Evolutionary conservation across 2,888 invertebrate genomes (phyloP), one percentile per base, ranked within the genome.

Genomic region (Troides helena): DNA sequence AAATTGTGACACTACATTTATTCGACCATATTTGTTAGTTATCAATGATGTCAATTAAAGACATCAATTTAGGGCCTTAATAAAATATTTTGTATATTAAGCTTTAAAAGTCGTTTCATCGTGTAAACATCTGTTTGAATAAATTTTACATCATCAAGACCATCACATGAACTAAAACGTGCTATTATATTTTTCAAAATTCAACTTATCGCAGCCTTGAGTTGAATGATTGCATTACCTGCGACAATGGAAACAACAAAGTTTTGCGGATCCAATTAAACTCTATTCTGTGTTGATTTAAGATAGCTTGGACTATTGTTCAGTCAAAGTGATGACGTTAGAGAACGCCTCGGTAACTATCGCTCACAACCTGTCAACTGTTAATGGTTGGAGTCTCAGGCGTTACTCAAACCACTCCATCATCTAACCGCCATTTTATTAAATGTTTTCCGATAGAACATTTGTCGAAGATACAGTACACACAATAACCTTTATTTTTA

Each of bases 221-320:
- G 74, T 78, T 80, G 78, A 82, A 76, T 76, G 77, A 78, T 81
- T 77, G 77, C 74, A 73, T 75, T 75, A 77, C 75, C 73, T 72
- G 78, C 80, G 77, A 78, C 76, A 78, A 78, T 74, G 81, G 81
- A 80, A 80, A 80, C 74, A 74, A 76, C 78, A 72, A 72, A 74
- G 84, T 85, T 86, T 90, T 75, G 89, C 88, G 86, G 86, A 83
- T 86, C 92, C 91, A 92, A 92, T 92, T 92, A 92, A 87, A 88
- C 83, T 84, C 81, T 81, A 84, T 89, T 88, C 89, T 85, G 85
- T 86, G 81, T 82, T 82, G 92, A 92, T 92, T 85, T 82, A 81
- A 92, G 92, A 92, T 92, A 92, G 82, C 80, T 79, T 75, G 77
- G 80, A 77, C 86, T 85, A 92, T 92, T 92, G 92, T 92, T 88